Evolutionary conservation across 2,797 vertebrate genomes (phyloP), one percentile per base, ranked within the genome.

Genomic region (Acropternis orthonyx): DNA sequence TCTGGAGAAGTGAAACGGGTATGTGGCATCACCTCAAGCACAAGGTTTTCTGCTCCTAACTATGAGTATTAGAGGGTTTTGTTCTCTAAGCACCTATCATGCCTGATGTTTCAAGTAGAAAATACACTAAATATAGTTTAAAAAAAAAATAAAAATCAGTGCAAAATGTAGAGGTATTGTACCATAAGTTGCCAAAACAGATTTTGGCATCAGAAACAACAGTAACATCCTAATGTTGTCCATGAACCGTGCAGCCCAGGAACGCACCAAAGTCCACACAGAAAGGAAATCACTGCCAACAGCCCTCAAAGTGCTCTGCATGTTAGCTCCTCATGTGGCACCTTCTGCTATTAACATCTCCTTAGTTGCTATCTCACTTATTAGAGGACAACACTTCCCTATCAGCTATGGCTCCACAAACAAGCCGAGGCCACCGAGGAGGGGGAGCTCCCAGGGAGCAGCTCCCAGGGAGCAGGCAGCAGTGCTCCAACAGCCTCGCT

Each of bases 331-430:
- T 94, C 78, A 69, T 8, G 58, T 9, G 14, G 63, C 85, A 79
- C 69, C 83, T 95, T 56, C 67, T 58, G 66, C 66, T 48, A 66
- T 54, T 66, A 93, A 95, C 43, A 2, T 7, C 19, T 68, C 82
- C 76, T 96, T 86, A 86, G 78, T 51, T 0, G 1, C 20, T 95
- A 90, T 94, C 94, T 61, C 21, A 0, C 58, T 89, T 88, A 81
- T 88, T 86, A 84, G 79, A 73, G 78, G 48, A 49, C 28, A 93
- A 13, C 78, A 87, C 82, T 84, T 90, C 69, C 66, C 61, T 88
- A 95, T 83, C 93, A 93, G 61, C 68, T 28, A 0, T 0, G 0
- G 41, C 16, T 65, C 78, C 84, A 75, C 37, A 9, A 80, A 75
- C 3, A 10, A 68, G 51, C 30, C 62, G 54, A 68, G 44, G 58